These are phyloP conservation scores for Clarias macrocephalus DNA, from an alignment of 2,113 vertebrate genomes.

Conservation along the genomic window DNA sequence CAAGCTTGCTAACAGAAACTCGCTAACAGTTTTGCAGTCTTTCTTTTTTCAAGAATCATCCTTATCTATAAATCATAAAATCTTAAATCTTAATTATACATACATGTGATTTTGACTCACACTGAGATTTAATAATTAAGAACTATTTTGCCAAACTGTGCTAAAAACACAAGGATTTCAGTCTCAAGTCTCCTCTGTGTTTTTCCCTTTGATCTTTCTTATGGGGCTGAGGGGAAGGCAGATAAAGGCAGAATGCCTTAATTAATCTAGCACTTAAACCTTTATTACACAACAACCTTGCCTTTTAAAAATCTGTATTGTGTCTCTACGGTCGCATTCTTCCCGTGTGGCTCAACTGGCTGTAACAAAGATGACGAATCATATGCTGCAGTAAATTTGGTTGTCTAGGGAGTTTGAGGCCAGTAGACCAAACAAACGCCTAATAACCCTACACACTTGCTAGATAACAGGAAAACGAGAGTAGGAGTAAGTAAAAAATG, in stretches of 20 bases:
- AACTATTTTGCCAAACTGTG: too few species aligned
- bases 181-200: too few species aligned
- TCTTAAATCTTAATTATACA: too few species aligned
- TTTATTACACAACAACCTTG: neutral
- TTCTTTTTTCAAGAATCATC: too few species aligned
- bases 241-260: neutral
- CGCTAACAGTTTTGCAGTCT: too few species aligned
- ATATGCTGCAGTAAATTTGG: neutral
- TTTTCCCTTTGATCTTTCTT: too few species aligned
- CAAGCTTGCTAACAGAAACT: too few species aligned
- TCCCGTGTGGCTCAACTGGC: neutral
- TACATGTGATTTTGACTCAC: too few species aligned
- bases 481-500: neutral
- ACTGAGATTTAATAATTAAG: too few species aligned
- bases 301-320: neutral
- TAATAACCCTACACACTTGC: neutral
- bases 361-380: neutral
- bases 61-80: too few species aligned
- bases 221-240: too few species aligned
- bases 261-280: neutral
- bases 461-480: constrained; percentile 5
- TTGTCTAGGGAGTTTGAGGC: constrained; percentile 21
- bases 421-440: constrained; percentile 7
- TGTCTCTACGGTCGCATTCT: neutral
- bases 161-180: too few species aligned